Conservation (phyloP, 2,888 invertebrate genomes). For the Tipula helvola region DNA sequence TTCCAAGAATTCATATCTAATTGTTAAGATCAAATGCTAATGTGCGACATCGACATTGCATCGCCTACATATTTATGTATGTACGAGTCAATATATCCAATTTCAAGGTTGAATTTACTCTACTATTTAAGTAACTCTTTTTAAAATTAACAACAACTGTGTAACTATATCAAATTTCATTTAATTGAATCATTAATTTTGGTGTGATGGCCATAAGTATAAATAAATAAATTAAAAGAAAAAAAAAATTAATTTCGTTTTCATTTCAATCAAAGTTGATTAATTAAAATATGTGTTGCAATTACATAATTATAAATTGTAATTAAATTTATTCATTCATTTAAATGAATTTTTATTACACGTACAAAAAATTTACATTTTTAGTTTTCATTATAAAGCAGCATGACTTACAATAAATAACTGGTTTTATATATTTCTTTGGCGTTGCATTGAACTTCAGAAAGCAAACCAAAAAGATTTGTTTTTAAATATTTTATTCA, state of each 20-base stretch:
- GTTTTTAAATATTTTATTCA: not conserved
- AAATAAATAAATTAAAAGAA: not conserved
- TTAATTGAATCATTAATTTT: not conserved
- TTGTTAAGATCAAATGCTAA: not conserved
- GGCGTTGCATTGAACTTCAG: not conserved
- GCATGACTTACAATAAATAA: not conserved
- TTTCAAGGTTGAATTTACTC: not conserved
- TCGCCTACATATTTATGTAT: not conserved
- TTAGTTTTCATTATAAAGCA: no score
- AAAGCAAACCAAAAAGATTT: not conserved
- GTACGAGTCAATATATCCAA: not conserved
- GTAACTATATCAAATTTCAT: not conserved
- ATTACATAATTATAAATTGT: not conserved
- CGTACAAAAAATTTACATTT: not conserved
- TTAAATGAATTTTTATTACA: not conserved
- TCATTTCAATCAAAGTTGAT: not conserved
- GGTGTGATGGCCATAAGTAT: not conserved
- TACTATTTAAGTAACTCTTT: not conserved
- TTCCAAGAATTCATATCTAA: not conserved
- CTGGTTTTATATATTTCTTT: not conserved
- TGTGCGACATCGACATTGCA: not conserved
- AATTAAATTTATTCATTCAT: not conserved
- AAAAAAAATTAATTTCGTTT: no score
- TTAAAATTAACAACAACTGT: not conserved
- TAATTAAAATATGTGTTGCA: not conserved